Conservation (phyloP, 2,797 vertebrate genomes). For the Emydoidea blandingii region DNA sequence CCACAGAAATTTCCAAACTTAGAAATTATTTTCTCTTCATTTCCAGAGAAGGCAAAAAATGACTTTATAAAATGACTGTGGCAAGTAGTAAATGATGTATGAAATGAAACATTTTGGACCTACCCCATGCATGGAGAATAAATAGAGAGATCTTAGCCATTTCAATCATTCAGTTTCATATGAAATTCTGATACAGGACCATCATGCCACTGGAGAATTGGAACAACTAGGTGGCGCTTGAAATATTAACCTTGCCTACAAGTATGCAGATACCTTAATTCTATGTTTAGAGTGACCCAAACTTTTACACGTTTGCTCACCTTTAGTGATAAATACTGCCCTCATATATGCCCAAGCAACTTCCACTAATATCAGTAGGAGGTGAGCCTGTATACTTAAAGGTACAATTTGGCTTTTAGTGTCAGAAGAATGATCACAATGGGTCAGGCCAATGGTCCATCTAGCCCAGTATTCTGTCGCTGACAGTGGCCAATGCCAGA, state of each 20-base stretch:
- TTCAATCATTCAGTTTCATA: constrained; percentile 26
- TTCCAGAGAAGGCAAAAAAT: constrained; percentile 65
- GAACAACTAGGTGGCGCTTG: constrained; percentile 31
- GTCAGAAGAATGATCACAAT: background rate
- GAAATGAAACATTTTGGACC: constrained; percentile 67
- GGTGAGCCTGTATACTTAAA: background rate
- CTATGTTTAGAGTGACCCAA: background rate
- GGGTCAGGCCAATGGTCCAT: background rate
- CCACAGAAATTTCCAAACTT: constrained; percentile 58
- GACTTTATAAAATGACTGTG: constrained; percentile 62
- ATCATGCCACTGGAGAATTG: constrained; percentile 6
- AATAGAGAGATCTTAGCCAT: constrained; percentile 49
- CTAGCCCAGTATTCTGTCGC: background rate
- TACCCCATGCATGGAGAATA: constrained; percentile 31
- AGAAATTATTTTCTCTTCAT: constrained; percentile 43
- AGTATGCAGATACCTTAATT: constrained; percentile 4
- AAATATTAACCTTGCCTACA: background rate
- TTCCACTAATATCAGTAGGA: background rate
- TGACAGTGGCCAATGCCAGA: background rate
- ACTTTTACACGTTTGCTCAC: background rate
- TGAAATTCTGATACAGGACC: background rate
- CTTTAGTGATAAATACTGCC: background rate
- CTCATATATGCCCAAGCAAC: background rate
- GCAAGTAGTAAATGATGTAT: constrained; percentile 72
- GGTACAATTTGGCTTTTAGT: background rate